Evolutionary conservation across 2,113 vertebrate species (phyloP).

Genomic region (Pomatorhinus ruficollis): DNA sequence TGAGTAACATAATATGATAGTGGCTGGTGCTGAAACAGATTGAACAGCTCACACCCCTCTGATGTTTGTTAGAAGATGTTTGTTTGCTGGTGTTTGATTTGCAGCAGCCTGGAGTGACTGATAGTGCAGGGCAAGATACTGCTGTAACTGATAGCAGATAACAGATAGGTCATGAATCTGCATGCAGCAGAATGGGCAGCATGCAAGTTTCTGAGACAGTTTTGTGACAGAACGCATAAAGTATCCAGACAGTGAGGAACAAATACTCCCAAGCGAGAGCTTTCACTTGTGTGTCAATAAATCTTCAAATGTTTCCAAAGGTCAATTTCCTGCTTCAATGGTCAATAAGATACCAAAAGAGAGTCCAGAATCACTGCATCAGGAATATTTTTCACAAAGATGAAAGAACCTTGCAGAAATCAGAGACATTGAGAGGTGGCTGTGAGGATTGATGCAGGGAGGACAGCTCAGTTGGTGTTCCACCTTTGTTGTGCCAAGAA

Average conservation of each 20-base stretch:
- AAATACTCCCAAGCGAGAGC: neutral
- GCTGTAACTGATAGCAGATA: neutral
- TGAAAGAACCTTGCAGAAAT: neutral
- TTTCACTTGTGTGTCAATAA: neutral
- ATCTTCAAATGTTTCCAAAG: neutral
- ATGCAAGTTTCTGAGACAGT: neutral
- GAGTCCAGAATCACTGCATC: neutral
- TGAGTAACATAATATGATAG: neutral
- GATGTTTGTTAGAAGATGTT: neutral
- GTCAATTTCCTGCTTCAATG: neutral
- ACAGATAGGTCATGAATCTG: neutral
- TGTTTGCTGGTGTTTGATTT: neutral
- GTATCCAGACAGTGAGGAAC: neutral
- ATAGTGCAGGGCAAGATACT: neutral
- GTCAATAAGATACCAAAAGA: neutral
- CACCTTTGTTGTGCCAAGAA: neutral
- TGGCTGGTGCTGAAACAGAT: neutral
- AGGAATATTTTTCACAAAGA: neutral
- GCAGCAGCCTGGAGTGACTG: neutral
- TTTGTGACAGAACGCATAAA: neutral
- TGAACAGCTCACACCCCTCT: neutral
- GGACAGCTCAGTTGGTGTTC: neutral
- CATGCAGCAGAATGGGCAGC: neutral
- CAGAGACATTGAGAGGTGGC: neutral
- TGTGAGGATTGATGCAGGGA: accelerated